Evolutionary conservation across 2,113 vertebrate species (phyloP), one percentile per base, ranked within the genome.

Genomic region (Semnopithecus entellus): DNA sequence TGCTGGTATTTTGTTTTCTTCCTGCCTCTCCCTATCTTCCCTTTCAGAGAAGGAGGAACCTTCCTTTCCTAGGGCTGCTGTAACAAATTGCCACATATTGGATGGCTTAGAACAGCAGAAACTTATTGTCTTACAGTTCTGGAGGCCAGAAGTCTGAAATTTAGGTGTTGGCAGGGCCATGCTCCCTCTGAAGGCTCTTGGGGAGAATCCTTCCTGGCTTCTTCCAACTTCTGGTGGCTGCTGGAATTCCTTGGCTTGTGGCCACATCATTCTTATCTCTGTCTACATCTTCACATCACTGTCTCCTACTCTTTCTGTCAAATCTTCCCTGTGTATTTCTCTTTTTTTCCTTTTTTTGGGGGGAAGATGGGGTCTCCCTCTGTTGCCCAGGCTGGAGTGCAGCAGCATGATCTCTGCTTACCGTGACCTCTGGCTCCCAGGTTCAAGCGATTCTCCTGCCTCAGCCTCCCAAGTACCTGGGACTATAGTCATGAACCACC

Each of bases 101-200:
- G 25, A 22, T 30, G n/a, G 13, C 57, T 95, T 79, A 3, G 35
- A 72, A 90, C 23, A 68, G 50, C 40, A 72, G 70, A 57, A 73
- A 88, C 68, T 8, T 32, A 61, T 43, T 79, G 30, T n/a, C 30
- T 79, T n/a, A 38, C 2, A 43, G 11, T 70, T 89, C 87, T 50
- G 57, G 55, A 83, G 68, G 73, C 38, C 50, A 20, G 40, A 89
- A 55, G 40, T 79, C 80, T 32, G 25, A 89, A 73, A 75, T 59
- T 25, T 50, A 80, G 48, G 48, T 68, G 55, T 38, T 12, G 13
- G n/a, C 10, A 12, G 84, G 35, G 72, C 12, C 38, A 2, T 11
- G 8, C 4, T 23, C 9, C 8, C 32, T 48, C 11, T 23, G 66
- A 20, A 72, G 35, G 9, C 57, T 50, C 40, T 6, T 0, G 0